phyloP scores from a whole-genome alignment of 2,888 invertebrate species.

The Tricholauxania praeusta region DNA sequence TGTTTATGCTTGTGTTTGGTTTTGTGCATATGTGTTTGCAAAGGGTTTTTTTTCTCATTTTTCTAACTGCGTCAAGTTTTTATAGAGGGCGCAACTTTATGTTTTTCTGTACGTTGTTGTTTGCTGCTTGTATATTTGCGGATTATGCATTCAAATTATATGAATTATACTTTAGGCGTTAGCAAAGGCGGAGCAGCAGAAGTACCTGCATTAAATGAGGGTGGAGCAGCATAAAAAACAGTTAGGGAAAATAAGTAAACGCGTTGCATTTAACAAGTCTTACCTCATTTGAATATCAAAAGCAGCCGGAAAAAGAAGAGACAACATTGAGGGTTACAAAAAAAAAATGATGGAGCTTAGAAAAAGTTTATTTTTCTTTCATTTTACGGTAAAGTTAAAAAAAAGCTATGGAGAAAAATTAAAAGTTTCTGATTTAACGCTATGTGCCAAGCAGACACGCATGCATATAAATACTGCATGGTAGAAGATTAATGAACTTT shows the following conservation, averaged over 20 bases:
- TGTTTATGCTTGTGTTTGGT: neutral
- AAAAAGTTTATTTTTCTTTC: too few relatives aligned
- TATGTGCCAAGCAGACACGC: too few relatives aligned
- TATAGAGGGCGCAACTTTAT: conserved; percentile 20
- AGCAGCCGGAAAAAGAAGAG: neutral
- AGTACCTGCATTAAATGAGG: neutral
- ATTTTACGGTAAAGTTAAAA: too few relatives aligned
- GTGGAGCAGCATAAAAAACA: neutral
- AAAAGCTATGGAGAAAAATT: too few relatives aligned
- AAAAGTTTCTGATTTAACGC: too few relatives aligned
- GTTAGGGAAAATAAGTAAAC: neutral
- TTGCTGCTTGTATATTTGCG: conserved; percentile 26
- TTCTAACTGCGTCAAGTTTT: neutral
- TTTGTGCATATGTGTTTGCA: conserved; percentile 25
- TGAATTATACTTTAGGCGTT: conserved; percentile 40
- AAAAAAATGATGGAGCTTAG: too few relatives aligned
- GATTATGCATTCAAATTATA: conserved; percentile 45
- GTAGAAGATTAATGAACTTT: too few relatives aligned
- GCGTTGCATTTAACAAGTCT: neutral
- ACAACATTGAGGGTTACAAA: too few relatives aligned
- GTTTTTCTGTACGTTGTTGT: neutral
- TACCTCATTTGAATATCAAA: neutral
- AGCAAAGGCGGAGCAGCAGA: conserved; percentile 20
- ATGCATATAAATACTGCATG: too few relatives aligned
- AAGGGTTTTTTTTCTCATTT: conserved; percentile 15